phyloP scores from a whole-genome alignment of 2,113 vertebrate species.

The Passer domesticus region DNA sequence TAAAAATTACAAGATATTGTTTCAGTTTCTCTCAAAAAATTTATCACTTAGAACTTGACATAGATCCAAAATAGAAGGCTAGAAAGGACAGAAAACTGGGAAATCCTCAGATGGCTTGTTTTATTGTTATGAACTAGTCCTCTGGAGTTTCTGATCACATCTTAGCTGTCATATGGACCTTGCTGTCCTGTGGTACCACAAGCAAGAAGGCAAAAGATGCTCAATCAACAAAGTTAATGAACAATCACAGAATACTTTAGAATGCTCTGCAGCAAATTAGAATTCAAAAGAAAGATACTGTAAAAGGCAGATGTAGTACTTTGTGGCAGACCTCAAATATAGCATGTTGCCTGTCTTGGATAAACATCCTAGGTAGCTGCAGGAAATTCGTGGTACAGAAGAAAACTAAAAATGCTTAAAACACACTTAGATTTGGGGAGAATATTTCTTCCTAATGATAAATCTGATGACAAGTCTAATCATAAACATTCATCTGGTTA shows the following conservation, averaged over 20 bases:
- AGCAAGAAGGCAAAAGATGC: not conserved
- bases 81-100: not conserved
- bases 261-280: not conserved
- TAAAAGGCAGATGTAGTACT: not conserved
- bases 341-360: not conserved
- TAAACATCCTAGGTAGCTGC: not conserved
- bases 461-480: not conserved
- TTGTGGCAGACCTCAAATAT: not conserved
- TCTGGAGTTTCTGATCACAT: not conserved
- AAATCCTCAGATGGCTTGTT: not conserved
- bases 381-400: not conserved
- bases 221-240: not conserved
- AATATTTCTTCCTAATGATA: not conserved
- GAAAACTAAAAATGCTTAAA: not conserved
- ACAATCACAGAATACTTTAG: not conserved
- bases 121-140: not conserved
- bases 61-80: not conserved
- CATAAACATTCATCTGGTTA: not conserved
- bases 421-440: fast-evolving
- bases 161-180: not conserved
- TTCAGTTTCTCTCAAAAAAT: not conserved
- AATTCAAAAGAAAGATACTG: not conserved
- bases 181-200: not conserved
- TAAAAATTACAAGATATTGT: not conserved
- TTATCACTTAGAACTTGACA: not conserved